Evolutionary conservation across 1,140 invertebrate genomes (phyloP), one percentile per base, ranked within the genome.

Genomic region (Achroia grisella): DNA sequence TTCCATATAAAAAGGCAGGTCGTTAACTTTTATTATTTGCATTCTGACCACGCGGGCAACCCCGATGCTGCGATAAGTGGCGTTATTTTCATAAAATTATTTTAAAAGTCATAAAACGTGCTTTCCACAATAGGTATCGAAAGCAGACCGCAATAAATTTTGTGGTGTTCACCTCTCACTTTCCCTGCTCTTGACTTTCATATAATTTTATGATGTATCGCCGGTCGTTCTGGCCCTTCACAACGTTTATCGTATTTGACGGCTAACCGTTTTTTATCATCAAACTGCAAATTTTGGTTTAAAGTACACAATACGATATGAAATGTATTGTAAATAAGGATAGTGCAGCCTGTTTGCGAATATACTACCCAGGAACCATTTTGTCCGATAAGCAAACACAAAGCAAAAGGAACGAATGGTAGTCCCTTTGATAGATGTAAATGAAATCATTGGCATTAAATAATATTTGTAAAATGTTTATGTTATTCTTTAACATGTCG

Each of bases 171-270:
- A 76, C 77, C 70, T 74, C 64, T 71, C 70, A 71, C 71, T 71
- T 71, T 68, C 68, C 66, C 74, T 78, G 76, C 76, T 68, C 69
- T 81, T 80, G 78, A 80, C 78, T 85, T 82, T 85, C 72, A 82
- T 82, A 80, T 85, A 85, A 85, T 77, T 80, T 82, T 80, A 81
- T 81, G 77, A 84, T 81, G 65, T 84, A 80, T 82, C 65, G 75
- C 39, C 56, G 58, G 54, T 54, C 66, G 62, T 65, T 76, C 63
- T 80, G 76, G 80, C 78, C 76, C 76, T 74, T 80, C 73, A 71
- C 69, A 62, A 63, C 55, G 62, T 72, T 67, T 72, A 70, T 44
- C 29, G 34, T 15, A 33, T 13, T 12, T 11, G 41, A 39, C 17
- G 17, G 17, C 17, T 23, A 23, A 12, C 43, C 15, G 29, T 33